These are phyloP conservation scores for Chironomus riparius DNA, from an alignment of 2,888 invertebrate genomes.

Conservation along the genomic window DNA sequence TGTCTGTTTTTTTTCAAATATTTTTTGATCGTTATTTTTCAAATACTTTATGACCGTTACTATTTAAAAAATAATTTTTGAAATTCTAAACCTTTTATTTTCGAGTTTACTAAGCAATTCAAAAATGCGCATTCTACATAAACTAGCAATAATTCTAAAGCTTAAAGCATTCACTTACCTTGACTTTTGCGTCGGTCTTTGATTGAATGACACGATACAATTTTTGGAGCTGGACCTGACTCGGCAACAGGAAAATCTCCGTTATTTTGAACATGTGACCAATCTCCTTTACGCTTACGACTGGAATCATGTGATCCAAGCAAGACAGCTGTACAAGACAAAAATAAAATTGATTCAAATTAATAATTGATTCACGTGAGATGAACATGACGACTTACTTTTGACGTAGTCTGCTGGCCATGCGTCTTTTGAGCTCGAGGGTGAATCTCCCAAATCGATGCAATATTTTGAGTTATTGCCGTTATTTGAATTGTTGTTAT, in stretches of 20 bases:
- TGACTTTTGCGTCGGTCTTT: conserved; percentile 27
- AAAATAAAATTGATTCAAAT: background rate
- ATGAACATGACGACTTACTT: conserved; percentile 27
- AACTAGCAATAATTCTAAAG: too few species aligned
- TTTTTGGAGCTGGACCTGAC: conserved; percentile 2
- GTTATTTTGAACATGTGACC: conserved; percentile 31
- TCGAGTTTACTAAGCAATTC: too few species aligned
- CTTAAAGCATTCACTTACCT: conserved; percentile 22
- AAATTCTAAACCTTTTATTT: too few species aligned
- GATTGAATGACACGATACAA: background rate
- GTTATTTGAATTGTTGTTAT: background rate
- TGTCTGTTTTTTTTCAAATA: too few species aligned
- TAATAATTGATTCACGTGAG: background rate
- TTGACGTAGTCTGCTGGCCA: conserved; percentile 39
- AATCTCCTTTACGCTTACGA: conserved; percentile 44
- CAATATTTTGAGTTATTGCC: conserved; percentile 31
- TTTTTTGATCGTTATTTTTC: too few species aligned
- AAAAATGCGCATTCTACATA: too few species aligned
- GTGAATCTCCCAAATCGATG: conserved; percentile 43
- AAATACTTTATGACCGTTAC: too few species aligned
- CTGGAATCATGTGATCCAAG: background rate
- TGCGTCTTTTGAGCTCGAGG: conserved; percentile 43
- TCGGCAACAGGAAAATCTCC: background rate
- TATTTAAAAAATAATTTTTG: too few species aligned
- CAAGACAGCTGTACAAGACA: background rate